These are phyloP conservation scores for Psix sp. DNA, from an alignment of 1,140 invertebrate species.

Conservation along the genomic window DNA sequence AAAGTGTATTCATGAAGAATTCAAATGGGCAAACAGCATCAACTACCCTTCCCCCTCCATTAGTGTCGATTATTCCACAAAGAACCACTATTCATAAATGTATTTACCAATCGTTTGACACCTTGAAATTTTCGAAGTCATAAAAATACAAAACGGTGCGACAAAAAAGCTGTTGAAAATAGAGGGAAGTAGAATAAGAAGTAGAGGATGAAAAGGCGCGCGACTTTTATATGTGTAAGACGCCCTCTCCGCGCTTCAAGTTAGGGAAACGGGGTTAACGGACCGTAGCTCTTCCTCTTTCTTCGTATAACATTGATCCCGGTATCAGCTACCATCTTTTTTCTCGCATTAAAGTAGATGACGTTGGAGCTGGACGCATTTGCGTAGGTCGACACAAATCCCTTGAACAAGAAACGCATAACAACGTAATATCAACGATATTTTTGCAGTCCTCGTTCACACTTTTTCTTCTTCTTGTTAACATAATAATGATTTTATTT, in stretches of 20 bases:
- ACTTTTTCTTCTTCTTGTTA: conserved; percentile 37
- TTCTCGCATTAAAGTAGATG: conserved; percentile 55
- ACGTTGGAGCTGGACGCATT: conserved; percentile 31
- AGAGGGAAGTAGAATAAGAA: conserved; percentile 22
- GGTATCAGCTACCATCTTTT: conserved; percentile 54
- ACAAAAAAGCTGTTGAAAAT: conserved; percentile 13
- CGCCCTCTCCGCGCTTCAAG: conserved; percentile 41
- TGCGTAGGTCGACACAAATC: conserved; percentile 38
- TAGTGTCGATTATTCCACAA: conserved; percentile 11
- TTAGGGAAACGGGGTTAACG: conserved; percentile 64
- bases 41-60: conserved; percentile 1
- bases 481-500: conserved; percentile 47
- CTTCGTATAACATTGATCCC: conserved; percentile 61
- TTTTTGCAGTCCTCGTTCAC: conserved; percentile 12
- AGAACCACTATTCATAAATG: conserved; percentile 43
- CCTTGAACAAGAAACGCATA: conserved; percentile 41
- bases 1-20: conserved; percentile 23
- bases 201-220: conserved; percentile 15
- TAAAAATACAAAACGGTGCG: conserved; percentile 40
- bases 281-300: conserved; percentile 58
- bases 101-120: conserved; percentile 55
- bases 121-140: conserved; percentile 22
- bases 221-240: conserved; percentile 38
- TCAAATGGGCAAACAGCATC: no score
- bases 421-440: conserved; percentile 43